phyloP scores from a whole-genome alignment of 2,888 invertebrate genomes.

The Chymomyza caudatula region DNA sequence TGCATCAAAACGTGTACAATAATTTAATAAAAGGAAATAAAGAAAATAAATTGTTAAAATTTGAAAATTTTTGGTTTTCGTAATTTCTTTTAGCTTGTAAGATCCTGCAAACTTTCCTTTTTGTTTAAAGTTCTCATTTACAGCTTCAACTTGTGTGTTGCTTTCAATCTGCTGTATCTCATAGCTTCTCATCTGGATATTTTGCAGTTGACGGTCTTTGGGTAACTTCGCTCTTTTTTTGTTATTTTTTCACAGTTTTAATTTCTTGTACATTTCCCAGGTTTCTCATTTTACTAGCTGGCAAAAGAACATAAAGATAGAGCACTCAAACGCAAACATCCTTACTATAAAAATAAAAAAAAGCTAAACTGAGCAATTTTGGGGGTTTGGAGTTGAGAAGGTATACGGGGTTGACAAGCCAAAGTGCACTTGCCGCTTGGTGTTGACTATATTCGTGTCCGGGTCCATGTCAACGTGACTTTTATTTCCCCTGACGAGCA shows the following conservation, averaged over 20 bases:
- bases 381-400: neutral
- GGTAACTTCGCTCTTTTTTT: neutral
- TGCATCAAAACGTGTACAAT: too few relatives aligned
- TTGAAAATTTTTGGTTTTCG: too few relatives aligned
- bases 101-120: too few relatives aligned
- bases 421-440: slow-evolving; percentile 58
- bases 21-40: too few relatives aligned
- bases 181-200: neutral
- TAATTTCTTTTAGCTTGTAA: too few relatives aligned
- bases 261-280: slow-evolving; percentile 61
- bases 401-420: slow-evolving; percentile 11
- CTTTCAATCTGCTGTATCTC: neutral
- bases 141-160: neutral
- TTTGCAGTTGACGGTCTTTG: neutral
- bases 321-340: neutral
- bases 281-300: slow-evolving; percentile 33
- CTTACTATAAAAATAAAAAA: neutral
- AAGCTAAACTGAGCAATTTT: neutral
- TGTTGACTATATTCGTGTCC: slow-evolving; percentile 35
- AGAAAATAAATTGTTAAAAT: too few relatives aligned
- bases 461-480: slow-evolving; percentile 62
- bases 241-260: slow-evolving; percentile 14
- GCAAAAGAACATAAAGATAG: slow-evolving; percentile 5
- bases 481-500: slow-evolving; percentile 63
- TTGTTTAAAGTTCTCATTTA: too few relatives aligned